Conservation (phyloP, 53 echinoderm and acorn worm species). For the Holothuria scabra region DNA sequence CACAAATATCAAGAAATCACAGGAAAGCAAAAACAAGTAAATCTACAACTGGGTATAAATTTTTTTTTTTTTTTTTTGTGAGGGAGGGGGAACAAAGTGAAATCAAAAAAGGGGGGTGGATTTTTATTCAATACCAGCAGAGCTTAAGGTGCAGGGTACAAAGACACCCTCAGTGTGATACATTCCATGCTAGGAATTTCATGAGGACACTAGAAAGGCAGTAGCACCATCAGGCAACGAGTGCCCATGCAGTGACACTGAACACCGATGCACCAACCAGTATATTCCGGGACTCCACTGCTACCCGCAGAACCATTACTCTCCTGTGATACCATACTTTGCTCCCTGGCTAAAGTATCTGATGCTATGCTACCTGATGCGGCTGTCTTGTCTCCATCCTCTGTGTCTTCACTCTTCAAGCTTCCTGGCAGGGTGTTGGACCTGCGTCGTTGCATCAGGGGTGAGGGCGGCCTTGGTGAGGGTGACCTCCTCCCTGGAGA, state of each 20-base stretch:
- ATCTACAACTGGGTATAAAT: too few relatives aligned
- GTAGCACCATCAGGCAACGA: not conserved
- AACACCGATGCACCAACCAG: slow-evolving; percentile 75
- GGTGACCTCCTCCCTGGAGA: slow-evolving; percentile 39
- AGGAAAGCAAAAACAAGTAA: too few relatives aligned
- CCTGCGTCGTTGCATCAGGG: slow-evolving; percentile 60
- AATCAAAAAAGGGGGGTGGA: too few relatives aligned
- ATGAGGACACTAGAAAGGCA: too few relatives aligned
- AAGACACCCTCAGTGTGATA: too few relatives aligned
- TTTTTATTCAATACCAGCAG: too few relatives aligned
- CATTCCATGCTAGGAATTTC: too few relatives aligned
- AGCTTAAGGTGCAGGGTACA: too few relatives aligned
- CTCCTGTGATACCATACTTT: slow-evolving; percentile 81
- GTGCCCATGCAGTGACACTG: not conserved
- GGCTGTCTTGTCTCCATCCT: slow-evolving; percentile 26
- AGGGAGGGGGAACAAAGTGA: too few relatives aligned
- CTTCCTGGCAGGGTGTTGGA: slow-evolving; percentile 64
- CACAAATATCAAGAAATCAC: too few relatives aligned
- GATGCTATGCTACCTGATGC: slow-evolving; percentile 25
- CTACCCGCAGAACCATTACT: slow-evolving; percentile 75
- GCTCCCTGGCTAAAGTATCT: slow-evolving; percentile 53
- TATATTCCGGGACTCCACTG: slow-evolving; percentile 71
- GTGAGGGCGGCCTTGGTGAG: slow-evolving; percentile 43
- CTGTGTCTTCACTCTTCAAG: slow-evolving; percentile 43
- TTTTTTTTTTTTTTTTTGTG: too few relatives aligned